Base-by-base conservation (phyloP, 2,797 vertebrate genomes). In the Microctenopoma lineatum region DNA sequence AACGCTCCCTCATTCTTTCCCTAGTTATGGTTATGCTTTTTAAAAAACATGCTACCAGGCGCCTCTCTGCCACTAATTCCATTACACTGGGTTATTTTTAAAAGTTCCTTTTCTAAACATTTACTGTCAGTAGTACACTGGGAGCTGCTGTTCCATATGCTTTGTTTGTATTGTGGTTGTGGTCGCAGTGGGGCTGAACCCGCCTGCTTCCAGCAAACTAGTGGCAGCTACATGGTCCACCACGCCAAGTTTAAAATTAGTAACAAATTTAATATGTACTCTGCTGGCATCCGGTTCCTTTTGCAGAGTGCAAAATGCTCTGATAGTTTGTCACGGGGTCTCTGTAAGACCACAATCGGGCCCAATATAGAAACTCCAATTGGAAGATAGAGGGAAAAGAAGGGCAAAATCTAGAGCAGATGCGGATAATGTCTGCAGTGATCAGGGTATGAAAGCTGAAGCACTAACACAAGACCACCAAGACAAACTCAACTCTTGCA, bases 261-360 rank as follows among this genome's bases (percentile, higher is more conserved):
- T 90, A 96, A 96, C 96, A 97, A 97, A 97, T 96, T 96, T 95
- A 86, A 90, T 94, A 93, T 95, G 93, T 93, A 94, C 92, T 92
- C 87, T 74, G 82, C 86, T 94, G 93, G 93, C 95, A 94, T 95
- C 91, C 91, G 75, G 90, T 88, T 86, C 76, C 94, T 93, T 88
- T 86, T 88, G 87, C 86, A 94, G 93, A 95, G 93, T 92, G 94
- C 90, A 94, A 94, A 95, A 95, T 87, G 91, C 87, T 90, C 83
- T 78, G 80, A 90, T 89, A 93, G 94, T 95, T 95, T 96, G 94
- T 96, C 88, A 80, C 66, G 81, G 91, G 80, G 92, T 93, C 92
- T 79, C 88, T 90, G 84, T 89, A 93, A 95, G 96, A 95, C 95
- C 95, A 90, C 94, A 95, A 92, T 87, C 87, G 94, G 92, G 85